Evolutionary conservation across 2,888 invertebrate species (phyloP).

Genomic region (Branchellion lobata): DNA sequence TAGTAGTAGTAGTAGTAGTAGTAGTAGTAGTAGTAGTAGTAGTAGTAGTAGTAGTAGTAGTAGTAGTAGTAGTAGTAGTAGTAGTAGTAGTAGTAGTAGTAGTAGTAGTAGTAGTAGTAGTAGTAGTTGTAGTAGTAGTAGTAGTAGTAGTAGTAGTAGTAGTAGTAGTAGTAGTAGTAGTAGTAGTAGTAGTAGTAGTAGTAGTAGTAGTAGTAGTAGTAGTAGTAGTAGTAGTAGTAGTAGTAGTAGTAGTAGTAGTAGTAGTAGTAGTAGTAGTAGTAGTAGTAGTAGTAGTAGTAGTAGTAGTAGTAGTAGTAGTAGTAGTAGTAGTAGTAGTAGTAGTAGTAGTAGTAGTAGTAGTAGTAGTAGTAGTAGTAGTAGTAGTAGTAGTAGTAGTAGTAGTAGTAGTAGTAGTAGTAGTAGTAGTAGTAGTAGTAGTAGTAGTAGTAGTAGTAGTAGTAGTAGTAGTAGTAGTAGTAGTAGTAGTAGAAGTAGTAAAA

Average conservation of each 20-base stretch:
- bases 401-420: neutral
- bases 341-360: slow-evolving; percentile 8
- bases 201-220: slow-evolving; percentile 4
- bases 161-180: neutral
- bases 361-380: slow-evolving; percentile 13
- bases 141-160: neutral
- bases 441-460: slow-evolving; percentile 8
- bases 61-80: no score
- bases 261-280: no score
- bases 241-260: neutral
- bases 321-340: slow-evolving; percentile 4
- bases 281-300: neutral
- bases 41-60: no score
- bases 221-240: neutral
- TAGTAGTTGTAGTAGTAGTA: neutral
- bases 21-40: neutral
- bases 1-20: neutral
- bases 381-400: neutral
- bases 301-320: slow-evolving; percentile 1
- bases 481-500: slow-evolving; percentile 6
- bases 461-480: neutral
- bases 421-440: slow-evolving; percentile 1
- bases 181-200: slow-evolving; percentile 13
- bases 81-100: neutral
- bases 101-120: neutral